Percentiles rank a stretch among this genome's conserved stretches.
Evolutionary conservation across 2,888 invertebrate genomes (phyloP).

Genomic region (Hanleya hanleyi): DNA sequence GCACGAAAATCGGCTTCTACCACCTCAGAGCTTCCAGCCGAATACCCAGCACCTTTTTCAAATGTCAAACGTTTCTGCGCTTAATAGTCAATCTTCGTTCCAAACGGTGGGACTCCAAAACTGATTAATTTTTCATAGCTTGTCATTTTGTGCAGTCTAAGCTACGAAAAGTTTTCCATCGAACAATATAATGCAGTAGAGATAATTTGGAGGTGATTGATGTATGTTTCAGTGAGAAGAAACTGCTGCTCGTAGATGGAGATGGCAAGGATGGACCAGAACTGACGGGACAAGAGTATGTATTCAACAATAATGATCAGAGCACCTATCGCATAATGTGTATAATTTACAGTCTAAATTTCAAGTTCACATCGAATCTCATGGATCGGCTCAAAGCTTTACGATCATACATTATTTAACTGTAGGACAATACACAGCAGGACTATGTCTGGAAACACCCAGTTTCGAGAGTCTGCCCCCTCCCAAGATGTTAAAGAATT

Average conservation of each 20-base stretch:
- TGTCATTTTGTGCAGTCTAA: not conserved
- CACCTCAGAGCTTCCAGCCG: too few species aligned
- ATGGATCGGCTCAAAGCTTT: not conserved
- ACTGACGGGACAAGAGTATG: not conserved
- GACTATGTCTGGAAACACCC: too few species aligned
- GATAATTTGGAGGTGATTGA: not conserved
- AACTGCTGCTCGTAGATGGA: not conserved
- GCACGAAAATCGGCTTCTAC: too few species aligned
- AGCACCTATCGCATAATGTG: not conserved
- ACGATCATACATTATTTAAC: too few species aligned
- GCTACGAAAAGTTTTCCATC: too few species aligned
- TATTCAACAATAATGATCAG: not conserved
- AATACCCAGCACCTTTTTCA: too few species aligned
- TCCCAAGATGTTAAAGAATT: too few species aligned
- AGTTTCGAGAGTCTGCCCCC: not conserved
- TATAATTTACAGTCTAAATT: not conserved
- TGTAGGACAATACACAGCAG: too few species aligned
- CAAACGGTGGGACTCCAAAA: not conserved
- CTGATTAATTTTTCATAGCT: too few species aligned
- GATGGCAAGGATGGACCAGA: not conserved
- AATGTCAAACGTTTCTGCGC: too few species aligned
- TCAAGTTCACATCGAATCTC: not conserved
- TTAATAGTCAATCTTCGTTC: too few species aligned
- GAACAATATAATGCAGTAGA: too few species aligned
- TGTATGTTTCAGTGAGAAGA: not conserved